Evolutionary conservation across 2,113 vertebrate genomes (phyloP).

Genomic region (Sylvia atricapilla): DNA sequence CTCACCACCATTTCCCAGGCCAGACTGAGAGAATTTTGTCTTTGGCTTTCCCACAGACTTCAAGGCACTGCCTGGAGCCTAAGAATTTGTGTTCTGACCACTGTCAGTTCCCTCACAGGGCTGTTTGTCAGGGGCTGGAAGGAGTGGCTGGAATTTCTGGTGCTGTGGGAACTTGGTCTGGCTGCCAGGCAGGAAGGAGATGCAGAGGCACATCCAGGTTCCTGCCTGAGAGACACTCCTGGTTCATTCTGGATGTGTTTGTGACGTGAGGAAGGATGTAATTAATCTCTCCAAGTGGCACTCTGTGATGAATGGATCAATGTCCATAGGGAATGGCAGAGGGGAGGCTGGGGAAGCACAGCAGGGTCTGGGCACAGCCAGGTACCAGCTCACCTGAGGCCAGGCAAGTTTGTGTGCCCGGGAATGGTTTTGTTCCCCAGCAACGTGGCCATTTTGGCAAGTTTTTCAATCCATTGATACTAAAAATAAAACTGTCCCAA

Average conservation of each 20-base stretch:
- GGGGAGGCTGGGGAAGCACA: background rate
- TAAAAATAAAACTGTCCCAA: slow-evolving; percentile 7
- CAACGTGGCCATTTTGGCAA: background rate
- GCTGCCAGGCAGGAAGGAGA: background rate
- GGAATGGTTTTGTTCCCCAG: background rate
- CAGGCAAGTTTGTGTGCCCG: background rate
- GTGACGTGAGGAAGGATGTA: background rate
- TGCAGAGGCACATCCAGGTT: background rate
- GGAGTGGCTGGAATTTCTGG: background rate
- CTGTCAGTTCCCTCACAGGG: no score
- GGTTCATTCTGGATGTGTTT: background rate
- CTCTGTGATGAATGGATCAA: background rate
- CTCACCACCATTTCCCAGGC: no score
- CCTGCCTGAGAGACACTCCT: background rate
- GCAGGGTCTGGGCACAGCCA: background rate
- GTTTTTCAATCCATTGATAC: background rate
- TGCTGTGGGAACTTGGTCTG: background rate
- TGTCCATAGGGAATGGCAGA: background rate
- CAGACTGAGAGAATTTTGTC: no score
- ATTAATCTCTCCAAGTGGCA: background rate
- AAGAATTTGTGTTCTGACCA: no score
- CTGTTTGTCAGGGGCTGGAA: accelerated
- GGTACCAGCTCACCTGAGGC: background rate
- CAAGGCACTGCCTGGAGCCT: no score
- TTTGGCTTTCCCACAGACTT: no score